Conservation (phyloP, 2,888 invertebrate species). For the Cylindroiulus punctatus region DNA sequence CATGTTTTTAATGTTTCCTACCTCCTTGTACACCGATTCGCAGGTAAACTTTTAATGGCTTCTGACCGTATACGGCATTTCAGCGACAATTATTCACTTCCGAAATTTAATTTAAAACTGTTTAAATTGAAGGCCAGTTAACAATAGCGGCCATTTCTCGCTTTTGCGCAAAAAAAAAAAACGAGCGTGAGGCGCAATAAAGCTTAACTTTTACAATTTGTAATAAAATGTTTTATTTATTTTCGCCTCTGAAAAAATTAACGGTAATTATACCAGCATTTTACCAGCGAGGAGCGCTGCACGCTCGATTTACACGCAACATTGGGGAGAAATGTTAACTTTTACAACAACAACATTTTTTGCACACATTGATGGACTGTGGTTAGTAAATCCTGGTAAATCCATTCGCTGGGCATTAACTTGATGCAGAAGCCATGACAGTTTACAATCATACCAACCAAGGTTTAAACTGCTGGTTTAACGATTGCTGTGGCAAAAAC, state of each 20-base stretch:
- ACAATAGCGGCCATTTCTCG: background rate
- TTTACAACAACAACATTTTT: background rate
- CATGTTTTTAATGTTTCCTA: background rate
- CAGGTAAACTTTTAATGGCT: background rate
- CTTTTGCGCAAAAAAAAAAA: background rate
- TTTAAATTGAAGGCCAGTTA: background rate
- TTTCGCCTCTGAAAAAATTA: conserved; percentile 1
- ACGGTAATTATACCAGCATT: conserved; percentile 17
- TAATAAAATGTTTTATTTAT: conserved; percentile 18
- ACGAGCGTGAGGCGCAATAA: background rate
- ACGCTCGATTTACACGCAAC: background rate
- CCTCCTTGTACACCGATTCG: background rate
- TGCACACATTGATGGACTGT: background rate
- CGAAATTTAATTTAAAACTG: background rate
- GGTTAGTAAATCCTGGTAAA: background rate
- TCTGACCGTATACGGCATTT: background rate
- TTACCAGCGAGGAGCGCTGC: background rate
- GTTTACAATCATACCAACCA: too few species aligned
- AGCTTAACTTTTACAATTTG: conserved; percentile 18
- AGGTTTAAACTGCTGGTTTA: too few species aligned
- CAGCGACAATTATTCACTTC: conserved; percentile 1
- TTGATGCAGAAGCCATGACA: too few species aligned
- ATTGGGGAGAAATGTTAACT: too few species aligned
- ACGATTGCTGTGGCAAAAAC: too few species aligned
- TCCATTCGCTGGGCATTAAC: background rate